phyloP scores from a whole-genome alignment of 2,888 invertebrate species.

The Chironomus tentans region DNA sequence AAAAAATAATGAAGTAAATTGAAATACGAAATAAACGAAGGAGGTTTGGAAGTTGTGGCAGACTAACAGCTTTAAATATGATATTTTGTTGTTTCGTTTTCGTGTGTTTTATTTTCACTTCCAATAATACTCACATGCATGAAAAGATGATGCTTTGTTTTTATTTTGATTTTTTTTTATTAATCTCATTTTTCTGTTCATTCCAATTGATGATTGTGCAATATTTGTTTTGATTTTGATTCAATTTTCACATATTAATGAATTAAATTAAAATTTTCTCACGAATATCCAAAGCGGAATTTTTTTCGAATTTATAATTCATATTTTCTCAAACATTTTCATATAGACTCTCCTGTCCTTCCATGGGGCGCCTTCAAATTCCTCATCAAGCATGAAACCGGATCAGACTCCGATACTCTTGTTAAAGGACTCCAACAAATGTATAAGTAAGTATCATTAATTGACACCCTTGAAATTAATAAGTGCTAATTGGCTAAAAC shows the following conservation, averaged over 20 bases:
- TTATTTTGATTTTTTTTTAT: neutral
- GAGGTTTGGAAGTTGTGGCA: constrained; percentile 15
- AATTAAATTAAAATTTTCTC: too few relatives aligned
- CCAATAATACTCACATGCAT: constrained; percentile 11
- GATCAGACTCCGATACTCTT: neutral
- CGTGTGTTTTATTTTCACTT: neutral
- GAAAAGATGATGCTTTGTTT: constrained; percentile 1
- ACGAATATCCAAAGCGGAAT: too few relatives aligned
- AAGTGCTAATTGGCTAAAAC: neutral
- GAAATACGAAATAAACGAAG: neutral
- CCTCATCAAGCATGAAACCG: neutral
- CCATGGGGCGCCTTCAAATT: constrained; percentile 17
- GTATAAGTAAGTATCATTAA: neutral
- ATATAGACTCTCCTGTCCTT: neutral
- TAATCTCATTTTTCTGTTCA: neutral
- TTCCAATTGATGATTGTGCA: neutral
- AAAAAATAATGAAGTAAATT: neutral
- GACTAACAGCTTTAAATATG: constrained; percentile 4
- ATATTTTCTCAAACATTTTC: neutral
- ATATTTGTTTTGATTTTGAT: too few relatives aligned
- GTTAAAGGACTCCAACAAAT: neutral
- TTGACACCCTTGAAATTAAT: too few relatives aligned
- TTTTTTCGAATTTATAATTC: neutral
- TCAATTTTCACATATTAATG: too few relatives aligned
- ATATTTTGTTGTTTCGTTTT: constrained; percentile 9